Evolutionary conservation across 2,113 vertebrate genomes (phyloP).

Genomic region (Amblyornis subalaris): DNA sequence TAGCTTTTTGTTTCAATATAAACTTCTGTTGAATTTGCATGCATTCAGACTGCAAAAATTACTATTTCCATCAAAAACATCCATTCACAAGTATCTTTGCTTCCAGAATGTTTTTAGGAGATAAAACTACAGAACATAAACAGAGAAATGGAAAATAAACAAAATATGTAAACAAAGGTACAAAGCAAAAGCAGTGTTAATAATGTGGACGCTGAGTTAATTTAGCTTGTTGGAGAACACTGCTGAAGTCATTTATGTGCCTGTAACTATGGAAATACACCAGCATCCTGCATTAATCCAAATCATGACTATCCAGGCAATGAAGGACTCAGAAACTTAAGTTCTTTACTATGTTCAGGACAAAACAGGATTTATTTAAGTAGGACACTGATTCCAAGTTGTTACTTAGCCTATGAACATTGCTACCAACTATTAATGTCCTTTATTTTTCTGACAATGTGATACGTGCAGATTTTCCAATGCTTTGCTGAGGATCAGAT

Average conservation of each 20-base stretch:
- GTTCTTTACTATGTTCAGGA: neutral
- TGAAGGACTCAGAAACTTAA: neutral
- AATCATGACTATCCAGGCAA: neutral
- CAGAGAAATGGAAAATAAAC: neutral
- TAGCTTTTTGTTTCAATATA: neutral
- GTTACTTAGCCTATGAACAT: neutral
- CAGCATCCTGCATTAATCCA: neutral
- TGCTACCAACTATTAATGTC: neutral
- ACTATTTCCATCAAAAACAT: neutral
- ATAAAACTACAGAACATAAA: neutral
- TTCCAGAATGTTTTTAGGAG: neutral
- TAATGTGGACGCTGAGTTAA: neutral
- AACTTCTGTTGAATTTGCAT: neutral
- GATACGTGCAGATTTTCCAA: neutral
- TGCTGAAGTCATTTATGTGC: neutral
- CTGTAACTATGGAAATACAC: neutral
- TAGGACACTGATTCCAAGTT: neutral
- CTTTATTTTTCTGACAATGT: neutral
- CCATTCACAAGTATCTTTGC: neutral
- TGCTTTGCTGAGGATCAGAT: neutral
- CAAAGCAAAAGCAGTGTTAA: neutral
- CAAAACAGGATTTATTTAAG: neutral
- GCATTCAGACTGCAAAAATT: neutral
- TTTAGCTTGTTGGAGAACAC: neutral
- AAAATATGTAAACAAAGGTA: neutral